Conservation (phyloP, 2,888 invertebrate genomes). For the Archips crataeganus region DNA sequence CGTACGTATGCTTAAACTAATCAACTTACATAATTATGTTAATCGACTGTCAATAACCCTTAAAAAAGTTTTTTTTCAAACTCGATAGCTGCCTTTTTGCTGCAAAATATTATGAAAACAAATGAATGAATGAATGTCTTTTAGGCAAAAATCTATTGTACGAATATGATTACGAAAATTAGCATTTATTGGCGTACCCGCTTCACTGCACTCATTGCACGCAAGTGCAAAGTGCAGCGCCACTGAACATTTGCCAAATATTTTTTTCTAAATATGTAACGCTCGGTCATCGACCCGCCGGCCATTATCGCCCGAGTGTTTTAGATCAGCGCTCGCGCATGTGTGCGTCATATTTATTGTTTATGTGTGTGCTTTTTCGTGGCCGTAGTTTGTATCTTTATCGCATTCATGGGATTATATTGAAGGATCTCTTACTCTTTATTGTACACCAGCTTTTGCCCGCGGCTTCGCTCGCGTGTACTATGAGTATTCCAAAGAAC, state of each 20-base stretch:
- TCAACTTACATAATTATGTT: too few relatives aligned
- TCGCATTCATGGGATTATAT: slow-evolving; percentile 40
- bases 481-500: too few relatives aligned
- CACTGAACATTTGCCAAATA: slow-evolving; percentile 84
- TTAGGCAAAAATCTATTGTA: not conserved
- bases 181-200: not conserved
- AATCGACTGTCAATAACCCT: too few relatives aligned
- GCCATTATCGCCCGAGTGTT: slow-evolving; percentile 81
- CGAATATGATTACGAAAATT: not conserved
- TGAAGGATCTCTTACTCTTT: too few relatives aligned
- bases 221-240: slow-evolving; percentile 61
- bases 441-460: too few relatives aligned
- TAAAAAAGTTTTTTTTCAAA: too few relatives aligned
- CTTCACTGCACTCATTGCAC: slow-evolving; percentile 46
- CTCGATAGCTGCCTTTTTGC: too few relatives aligned
- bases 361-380: slow-evolving; percentile 24
- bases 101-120: too few relatives aligned
- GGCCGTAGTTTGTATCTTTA: slow-evolving; percentile 32
- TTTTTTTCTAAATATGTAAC: slow-evolving; percentile 86
- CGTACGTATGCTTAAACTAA: too few relatives aligned
- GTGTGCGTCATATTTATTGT: slow-evolving; percentile 44
- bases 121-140: too few relatives aligned
- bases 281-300: slow-evolving; percentile 68
- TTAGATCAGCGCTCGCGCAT: slow-evolving; percentile 76
- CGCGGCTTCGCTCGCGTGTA: too few relatives aligned